Evolutionary conservation across 2,888 invertebrate genomes (phyloP), one percentile per base, ranked within the genome.

Genomic region (Germaria angustata): DNA sequence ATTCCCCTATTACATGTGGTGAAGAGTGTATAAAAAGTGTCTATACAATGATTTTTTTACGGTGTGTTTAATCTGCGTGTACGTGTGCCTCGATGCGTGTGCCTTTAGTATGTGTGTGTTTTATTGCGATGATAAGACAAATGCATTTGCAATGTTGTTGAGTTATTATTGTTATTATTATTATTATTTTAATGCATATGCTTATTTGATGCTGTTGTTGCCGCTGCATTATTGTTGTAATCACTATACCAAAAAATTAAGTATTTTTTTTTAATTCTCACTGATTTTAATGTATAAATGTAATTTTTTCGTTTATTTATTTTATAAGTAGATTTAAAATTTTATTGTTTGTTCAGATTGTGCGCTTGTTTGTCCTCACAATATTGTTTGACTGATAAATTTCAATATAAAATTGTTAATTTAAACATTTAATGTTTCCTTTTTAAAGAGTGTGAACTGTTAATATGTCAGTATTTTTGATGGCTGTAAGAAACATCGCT

Each of bases 51-150:
- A n/a, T n/a, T 22, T 66, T 66, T 22, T 53, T 68, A 13, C 28
- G 6, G 8, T 53, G 28, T 28, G 41, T 55, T 3, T n/a, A 61
- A 53, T 61, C n/a, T 28, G 20, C 9, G 15, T 6, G 15, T 32
- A 49, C n/a, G 8, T 20, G 20, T 32, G 36, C 20, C 15, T 61
- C 46, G 28, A 32, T 39, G 39, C 28, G 28, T 32, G n/a, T 13
- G 5, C 17, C 9, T 51, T 73, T 73, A 34, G 41, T 69, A 46
- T 71, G 69, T n/a, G 2, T 59, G 57, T 81, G 8, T 75, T 73
- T 72, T 61, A 66, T 66, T 46, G 44, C 46, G 53, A 36, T 81
- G 85, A 85, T 85, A 85, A 85, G 85, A 81, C 81, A 85, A 85
- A 85, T 84, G 84, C 82, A 83, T 73, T 84, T 77, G 75, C 66